Conservation (phyloP, 1,140 invertebrate species). For the Macrobrachium rosenbergii region DNA sequence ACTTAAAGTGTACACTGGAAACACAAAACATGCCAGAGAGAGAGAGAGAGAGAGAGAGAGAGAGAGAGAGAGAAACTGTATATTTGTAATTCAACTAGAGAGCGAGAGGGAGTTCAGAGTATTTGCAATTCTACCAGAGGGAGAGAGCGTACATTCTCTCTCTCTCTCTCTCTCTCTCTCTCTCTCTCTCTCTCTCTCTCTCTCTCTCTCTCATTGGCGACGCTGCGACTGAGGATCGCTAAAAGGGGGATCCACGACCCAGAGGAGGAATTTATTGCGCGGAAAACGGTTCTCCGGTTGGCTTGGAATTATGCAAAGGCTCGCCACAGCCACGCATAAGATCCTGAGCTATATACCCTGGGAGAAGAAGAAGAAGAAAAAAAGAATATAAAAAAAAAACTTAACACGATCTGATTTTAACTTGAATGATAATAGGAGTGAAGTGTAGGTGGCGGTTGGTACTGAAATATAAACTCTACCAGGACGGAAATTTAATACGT, state of each 20-base stretch:
- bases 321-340: neutral
- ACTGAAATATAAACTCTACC: too few species aligned
- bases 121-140: too few species aligned
- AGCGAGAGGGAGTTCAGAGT: too few species aligned
- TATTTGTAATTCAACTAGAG: too few species aligned
- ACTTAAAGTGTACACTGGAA: too few species aligned
- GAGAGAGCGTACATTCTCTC: neutral
- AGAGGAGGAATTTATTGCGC: conserved; percentile 6
- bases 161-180: neutral
- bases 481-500: too few species aligned
- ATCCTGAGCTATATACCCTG: neutral
- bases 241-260: neutral
- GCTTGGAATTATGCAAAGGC: conserved; percentile 15
- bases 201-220: neutral
- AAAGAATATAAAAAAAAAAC: neutral
- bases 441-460: neutral
- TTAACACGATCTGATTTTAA: too few species aligned
- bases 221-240: neutral
- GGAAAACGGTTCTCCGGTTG: conserved; percentile 29
- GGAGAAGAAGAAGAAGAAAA: neutral
- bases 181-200: neutral
- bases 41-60: too few species aligned
- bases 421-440: neutral
- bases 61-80: too few species aligned
- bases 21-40: too few species aligned